Percentiles rank a stretch among this genome's conserved stretches.
Conservation (phyloP, 2,113 vertebrate genomes). For the Ceuthmochares aereus region DNA sequence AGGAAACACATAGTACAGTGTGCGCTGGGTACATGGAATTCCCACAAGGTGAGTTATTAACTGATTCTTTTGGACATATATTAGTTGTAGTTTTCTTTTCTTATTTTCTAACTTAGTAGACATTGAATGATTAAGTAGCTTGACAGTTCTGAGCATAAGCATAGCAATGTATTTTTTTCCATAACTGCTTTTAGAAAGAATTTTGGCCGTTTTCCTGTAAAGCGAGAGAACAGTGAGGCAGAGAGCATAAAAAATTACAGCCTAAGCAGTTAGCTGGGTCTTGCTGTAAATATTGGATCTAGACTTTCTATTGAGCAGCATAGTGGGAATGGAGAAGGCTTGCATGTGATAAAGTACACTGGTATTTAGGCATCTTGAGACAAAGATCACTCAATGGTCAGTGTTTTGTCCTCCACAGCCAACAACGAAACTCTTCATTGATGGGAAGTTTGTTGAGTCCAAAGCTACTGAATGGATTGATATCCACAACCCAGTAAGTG, state of each 20-base stretch:
- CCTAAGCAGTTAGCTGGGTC: neutral
- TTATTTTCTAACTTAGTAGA: neutral
- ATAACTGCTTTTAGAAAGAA: neutral
- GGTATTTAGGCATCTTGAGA: neutral
- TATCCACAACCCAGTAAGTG: constrained; percentile 95
- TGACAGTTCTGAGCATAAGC: neutral
- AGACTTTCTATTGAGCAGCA: neutral
- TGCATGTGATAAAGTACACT: neutral
- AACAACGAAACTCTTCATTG: constrained; percentile 95
- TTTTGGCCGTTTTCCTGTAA: neutral
- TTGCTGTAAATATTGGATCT: neutral
- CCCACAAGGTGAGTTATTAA: neutral
- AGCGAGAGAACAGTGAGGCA: neutral
- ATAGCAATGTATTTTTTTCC: neutral
- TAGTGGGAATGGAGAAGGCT: neutral
- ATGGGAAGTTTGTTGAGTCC: constrained; percentile 97
- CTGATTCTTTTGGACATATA: neutral
- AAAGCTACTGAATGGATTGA: constrained; percentile 93
- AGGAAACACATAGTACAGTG: neutral
- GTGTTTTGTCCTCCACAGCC: constrained; percentile 77
- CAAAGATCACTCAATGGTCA: neutral
- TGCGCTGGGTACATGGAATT: neutral
- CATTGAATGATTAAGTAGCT: neutral
- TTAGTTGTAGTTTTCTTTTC: neutral
- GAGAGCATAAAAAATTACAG: neutral